Evolutionary conservation across 1,140 invertebrate species (phyloP), one percentile per base, ranked within the genome.

Genomic region (Campoletis sonorensis): DNA sequence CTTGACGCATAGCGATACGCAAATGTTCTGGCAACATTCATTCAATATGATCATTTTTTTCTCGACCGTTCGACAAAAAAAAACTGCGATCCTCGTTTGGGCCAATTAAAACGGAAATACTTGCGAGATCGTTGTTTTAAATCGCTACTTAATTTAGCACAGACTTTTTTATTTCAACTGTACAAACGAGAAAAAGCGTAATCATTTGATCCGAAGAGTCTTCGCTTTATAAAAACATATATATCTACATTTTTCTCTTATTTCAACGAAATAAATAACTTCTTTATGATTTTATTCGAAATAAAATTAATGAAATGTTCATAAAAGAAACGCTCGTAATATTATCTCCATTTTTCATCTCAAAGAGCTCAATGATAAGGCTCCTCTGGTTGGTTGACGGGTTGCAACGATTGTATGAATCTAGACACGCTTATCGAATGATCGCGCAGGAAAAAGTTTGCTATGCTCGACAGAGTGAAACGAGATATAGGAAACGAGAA

Each of bases 401-500:
- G 23, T 70, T 13, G 67, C 21, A 23, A 64, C 18, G 30, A 70
- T 70, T 33, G 15, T 16, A 30, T 15, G 10, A 70, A 33, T 70
- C 30, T 79, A 82, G 64, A 81, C 61, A 81, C 83, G 61, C 49
- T 78, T 79, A 30, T 58, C 58, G 40, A 75, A 40, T 51, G 49
- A 51, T 18, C 49, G 10, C 8, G 70, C 64, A 45, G n/a, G 23
- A 33, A 33, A 70, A 70, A 33, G 30, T 68, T 68, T 30, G 30
- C 67, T 18, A 33, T 70, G 30, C 13, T 15, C 67, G n/a, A 33
- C 67, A 33, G 67, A 16, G 67, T 16, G 27, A 33, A 33, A 18
- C 26, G 30, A 16, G 67, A 18, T 70, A 33, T 18, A 30, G 23
- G 33, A 64, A 73, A 81, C 26, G 71, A 75, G 70, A 78, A 80